Base-by-base conservation (phyloP, 2,888 invertebrate genomes). In the Agrochola lota region DNA sequence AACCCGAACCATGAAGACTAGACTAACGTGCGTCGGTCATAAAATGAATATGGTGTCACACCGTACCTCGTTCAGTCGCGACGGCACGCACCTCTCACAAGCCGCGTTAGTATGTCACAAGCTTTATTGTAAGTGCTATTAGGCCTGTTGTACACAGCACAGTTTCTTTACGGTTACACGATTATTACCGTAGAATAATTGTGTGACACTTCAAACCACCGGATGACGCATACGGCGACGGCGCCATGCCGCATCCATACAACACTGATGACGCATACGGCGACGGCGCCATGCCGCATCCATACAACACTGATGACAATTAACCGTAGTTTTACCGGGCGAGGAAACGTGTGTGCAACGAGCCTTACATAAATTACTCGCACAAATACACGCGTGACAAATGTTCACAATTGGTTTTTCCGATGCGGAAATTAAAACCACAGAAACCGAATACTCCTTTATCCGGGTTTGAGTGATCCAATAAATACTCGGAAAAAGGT, bases 371-470 rank as follows among this genome's bases (percentile, higher is more conserved):
- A 74, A 81, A 74, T 74, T 63, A 49, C 57, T 43, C 67, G 20
- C 67, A 49, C 60, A 55, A 59, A 55, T 55, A 55, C 17, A n/a
- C 35, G 6, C 26, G n/a, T 66, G 59, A 80, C 79, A 74, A 74
- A 81, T 75, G n/a, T 46, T 52, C 23, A 17, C 55, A 23, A 57
- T 74, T n/a, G 40, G 26, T 30, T 81, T 63, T 74, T 68, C 30
- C 46, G 71, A 63, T 74, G 62, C 20, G 74, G 55, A 68, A 63
- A 79, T 74, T 67, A 74, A 63, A 68, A 81, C 49, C 57, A 17
- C 67, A 57, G 5, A 40, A 68, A n/a, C 4, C 15, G 20, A 30
- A 43, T 40, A 43, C 30, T 49, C 17, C 3, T 62, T 57, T 57
- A 73, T 49, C 15, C 23, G 3, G 15, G 15, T 49, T 67, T 63